phyloP scores from a whole-genome alignment of 2,888 invertebrate genomes.

The Nipponacmea schrenckii region DNA sequence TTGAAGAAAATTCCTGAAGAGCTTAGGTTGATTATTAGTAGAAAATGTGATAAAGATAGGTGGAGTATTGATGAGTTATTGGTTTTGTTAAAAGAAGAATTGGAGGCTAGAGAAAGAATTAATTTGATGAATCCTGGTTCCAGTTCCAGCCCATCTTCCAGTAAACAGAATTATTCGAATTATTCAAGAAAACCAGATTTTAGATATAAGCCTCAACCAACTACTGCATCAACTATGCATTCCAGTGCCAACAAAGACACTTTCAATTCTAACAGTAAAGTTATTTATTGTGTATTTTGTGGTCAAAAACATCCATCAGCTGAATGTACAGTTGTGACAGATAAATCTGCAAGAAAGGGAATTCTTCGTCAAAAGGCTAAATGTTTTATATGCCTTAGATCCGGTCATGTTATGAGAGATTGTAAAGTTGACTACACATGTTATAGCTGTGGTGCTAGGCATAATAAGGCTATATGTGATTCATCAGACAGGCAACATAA shows the following conservation, averaged over 20 bases:
- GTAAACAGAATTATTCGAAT: not conserved
- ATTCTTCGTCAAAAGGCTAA: not conserved
- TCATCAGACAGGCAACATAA: not conserved
- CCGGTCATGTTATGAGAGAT: not conserved
- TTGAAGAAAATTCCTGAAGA: not conserved
- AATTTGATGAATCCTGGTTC: not conserved
- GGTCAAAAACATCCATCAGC: not conserved
- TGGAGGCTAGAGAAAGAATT: too few species aligned
- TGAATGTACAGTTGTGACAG: not conserved
- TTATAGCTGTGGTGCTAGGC: not conserved
- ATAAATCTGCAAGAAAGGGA: not conserved
- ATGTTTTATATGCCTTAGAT: constrained; percentile 1
- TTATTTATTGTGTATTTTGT: not conserved
- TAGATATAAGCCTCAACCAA: not conserved
- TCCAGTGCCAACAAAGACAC: not conserved
- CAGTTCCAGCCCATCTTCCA: too few species aligned
- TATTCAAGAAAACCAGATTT: not conserved
- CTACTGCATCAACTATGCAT: too few species aligned
- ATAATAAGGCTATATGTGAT: not conserved
- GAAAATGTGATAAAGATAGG: not conserved
- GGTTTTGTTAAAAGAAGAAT: not conserved
- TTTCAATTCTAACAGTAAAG: not conserved
- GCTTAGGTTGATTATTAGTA: not conserved
- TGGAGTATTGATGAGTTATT: not conserved
- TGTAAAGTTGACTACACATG: not conserved